Base-by-base conservation (phyloP, 2,113 vertebrate species). In the Elanoides forficatus region DNA sequence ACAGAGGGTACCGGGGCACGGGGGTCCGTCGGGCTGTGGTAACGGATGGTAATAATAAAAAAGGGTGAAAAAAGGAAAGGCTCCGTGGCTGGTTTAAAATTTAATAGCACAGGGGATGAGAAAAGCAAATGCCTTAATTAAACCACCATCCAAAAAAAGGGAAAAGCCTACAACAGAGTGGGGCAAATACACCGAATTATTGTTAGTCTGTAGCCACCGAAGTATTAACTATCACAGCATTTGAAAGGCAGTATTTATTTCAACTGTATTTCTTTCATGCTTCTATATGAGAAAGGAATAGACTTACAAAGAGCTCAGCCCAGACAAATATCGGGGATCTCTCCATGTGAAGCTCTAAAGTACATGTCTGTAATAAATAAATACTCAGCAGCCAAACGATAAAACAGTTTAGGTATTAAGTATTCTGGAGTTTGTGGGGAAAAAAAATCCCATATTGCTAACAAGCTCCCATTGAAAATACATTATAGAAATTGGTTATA, bases 171-270 rank as follows among this genome's bases (percentile, higher is more conserved):
- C 52, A 40, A 38, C 36, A 55, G 82, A 92, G 38, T 52, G 68
- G 73, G 95, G 87, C 82, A 62, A 81, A 94, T 52, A 74, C 40
- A 34, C 47, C 16, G 27, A 86, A 94, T 96, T 92, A 79, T 85
- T 94, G 93, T 87, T 38, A 36, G 63, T 72, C 88, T 58, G 82
- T 68, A 92, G 96, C 88, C 88, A 58, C 75, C 4, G 5, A 81
- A 89, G 84, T 50, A 29, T 45, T 92, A 86, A 80, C 93, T 92
- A 56, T 63, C 76, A 32, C 88, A 82, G 91, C 10, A 63, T 32
- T 45, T 89, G 92, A 88, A 95, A 96, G 82, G 75, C 89, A 68
- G 73, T 70, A 40, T 97, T 97, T 97, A 81, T 91, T 97, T 90
- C 36, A 15, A 30, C 95, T 80, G 73, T 85, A 53, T 96, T 95